Evolutionary conservation across 2,888 invertebrate genomes (phyloP).

Genomic region (Lithophane semibrunnea): DNA sequence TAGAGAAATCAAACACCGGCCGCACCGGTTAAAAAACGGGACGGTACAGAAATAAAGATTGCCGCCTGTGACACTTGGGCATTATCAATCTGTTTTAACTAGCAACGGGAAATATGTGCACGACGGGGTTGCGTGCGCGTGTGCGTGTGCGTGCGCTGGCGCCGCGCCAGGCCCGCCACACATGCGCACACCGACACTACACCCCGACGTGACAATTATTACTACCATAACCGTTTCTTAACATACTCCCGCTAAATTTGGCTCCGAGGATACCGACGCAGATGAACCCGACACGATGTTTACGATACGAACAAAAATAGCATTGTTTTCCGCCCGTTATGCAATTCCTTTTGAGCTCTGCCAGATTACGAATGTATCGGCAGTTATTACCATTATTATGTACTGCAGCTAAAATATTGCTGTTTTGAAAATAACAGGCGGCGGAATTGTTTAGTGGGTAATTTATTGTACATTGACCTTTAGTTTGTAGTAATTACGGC

Average conservation of each 20-base stretch:
- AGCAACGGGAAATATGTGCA: conserved; percentile 79
- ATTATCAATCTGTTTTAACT: conserved; percentile 89
- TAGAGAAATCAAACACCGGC: conserved; percentile 83
- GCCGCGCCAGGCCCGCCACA: conserved; percentile 66
- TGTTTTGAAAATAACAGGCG: conserved; percentile 55
- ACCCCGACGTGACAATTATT: conserved; percentile 80
- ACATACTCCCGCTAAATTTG: conserved; percentile 80
- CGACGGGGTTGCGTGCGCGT: conserved; percentile 65
- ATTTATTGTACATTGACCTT: conserved; percentile 65
- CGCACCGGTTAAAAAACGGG: conserved; percentile 74
- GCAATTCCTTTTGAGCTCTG: conserved; percentile 72
- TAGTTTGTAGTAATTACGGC: conserved; percentile 48
- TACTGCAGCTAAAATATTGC: conserved; percentile 52
- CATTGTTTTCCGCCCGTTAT: conserved; percentile 74
- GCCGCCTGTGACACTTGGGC: conserved; percentile 86
- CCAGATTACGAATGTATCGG: conserved; percentile 63
- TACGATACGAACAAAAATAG: conserved; percentile 78
- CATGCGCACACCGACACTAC: conserved; percentile 57
- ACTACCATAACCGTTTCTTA: conserved; percentile 81
- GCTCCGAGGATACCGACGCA: conserved; percentile 75
- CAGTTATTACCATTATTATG: conserved; percentile 55
- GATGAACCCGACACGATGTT: conserved; percentile 71
- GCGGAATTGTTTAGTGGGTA: conserved; percentile 52
- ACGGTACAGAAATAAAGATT: conserved; percentile 83
- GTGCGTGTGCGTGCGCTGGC: conserved; percentile 71